Conservation (phyloP, 1,140 invertebrate species). For the Zophobas morio region DNA sequence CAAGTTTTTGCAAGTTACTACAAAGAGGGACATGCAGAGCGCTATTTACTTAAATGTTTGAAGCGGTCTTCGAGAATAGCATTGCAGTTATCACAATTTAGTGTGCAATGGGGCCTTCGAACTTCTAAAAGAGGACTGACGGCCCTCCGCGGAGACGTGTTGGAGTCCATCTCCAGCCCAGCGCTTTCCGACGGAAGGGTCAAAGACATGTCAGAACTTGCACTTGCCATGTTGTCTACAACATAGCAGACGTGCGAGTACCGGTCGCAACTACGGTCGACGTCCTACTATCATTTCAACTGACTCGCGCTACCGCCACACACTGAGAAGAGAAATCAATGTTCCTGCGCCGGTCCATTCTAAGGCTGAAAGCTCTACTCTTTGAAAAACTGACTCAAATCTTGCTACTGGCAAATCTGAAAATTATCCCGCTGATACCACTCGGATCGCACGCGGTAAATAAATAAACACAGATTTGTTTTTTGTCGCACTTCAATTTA, state of each 20-base stretch:
- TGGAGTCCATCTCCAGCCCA: constrained; percentile 65
- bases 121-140: constrained; percentile 79
- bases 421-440: not conserved
- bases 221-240: constrained; percentile 49
- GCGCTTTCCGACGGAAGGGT: constrained; percentile 67
- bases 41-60: constrained; percentile 73
- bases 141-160: constrained; percentile 74
- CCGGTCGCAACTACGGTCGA: constrained; percentile 38
- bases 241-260: constrained; percentile 47
- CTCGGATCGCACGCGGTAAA: not conserved
- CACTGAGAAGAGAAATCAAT: constrained; percentile 63
- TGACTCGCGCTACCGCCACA: constrained; percentile 31
- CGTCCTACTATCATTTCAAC: constrained; percentile 43
- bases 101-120: constrained; percentile 78
- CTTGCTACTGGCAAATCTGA: constrained; percentile 31
- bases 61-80: constrained; percentile 78
- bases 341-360: constrained; percentile 55
- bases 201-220: constrained; percentile 67
- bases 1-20: not conserved
- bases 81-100: constrained; percentile 80
- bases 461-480: not conserved
- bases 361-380: constrained; percentile 35
- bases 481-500: not conserved
- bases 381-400: constrained; percentile 26
- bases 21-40: constrained; percentile 22